Base-by-base conservation (phyloP, 1,140 invertebrate species). In the Lepidotrigona ventralis region DNA sequence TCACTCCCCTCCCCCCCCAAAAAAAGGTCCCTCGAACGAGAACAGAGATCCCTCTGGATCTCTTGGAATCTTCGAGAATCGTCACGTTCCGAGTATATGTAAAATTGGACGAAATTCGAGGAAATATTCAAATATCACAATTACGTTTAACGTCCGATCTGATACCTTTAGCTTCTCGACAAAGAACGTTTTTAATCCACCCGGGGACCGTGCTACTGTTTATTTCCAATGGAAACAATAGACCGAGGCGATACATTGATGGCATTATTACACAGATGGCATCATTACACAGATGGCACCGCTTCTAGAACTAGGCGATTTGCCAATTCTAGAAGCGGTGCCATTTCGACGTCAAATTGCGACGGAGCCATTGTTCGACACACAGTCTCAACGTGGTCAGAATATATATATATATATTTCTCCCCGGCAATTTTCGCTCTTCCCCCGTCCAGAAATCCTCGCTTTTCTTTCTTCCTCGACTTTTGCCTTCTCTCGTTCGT, bases 191-290 rank as follows among this genome's bases (percentile, higher is more conserved):
- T 46, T 46, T 46, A 46, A 23, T 14, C 15, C 71, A 2, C 12
- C 21, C 2, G 0, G 12, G 17, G 14, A 2, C 51, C 11, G 4
- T 54, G 56, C 54, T 68, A 60, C 53, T 82, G 81, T 82, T 82
- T 82, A 82, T 53, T 12, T 54, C 8, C 69, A 77, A 82, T 78
- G 63, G 74, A 58, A 77, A 78, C 74, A 82, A 82, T 82, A 58
- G 64, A 11, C 1, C 54, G 60, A 60, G 81, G 54, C 39, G 39
- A 82, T 82, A 58, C 81, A 82, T 82, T n/a, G n/a, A n/a, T n/a
- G n/a, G n/a, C n/a, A n/a, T n/a, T n/a, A n/a, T n/a, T n/a, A n/a
- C n/a, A n/a, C n/a, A n/a, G n/a, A n/a, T n/a, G n/a, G n/a, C n/a
- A n/a, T n/a, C n/a, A n/a, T n/a, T n/a, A n/a, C n/a, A n/a, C n/a